Evolutionary conservation across 2,797 vertebrate species (phyloP), one percentile per base, ranked within the genome.

Genomic region (Dendrocincla tyrannina): DNA sequence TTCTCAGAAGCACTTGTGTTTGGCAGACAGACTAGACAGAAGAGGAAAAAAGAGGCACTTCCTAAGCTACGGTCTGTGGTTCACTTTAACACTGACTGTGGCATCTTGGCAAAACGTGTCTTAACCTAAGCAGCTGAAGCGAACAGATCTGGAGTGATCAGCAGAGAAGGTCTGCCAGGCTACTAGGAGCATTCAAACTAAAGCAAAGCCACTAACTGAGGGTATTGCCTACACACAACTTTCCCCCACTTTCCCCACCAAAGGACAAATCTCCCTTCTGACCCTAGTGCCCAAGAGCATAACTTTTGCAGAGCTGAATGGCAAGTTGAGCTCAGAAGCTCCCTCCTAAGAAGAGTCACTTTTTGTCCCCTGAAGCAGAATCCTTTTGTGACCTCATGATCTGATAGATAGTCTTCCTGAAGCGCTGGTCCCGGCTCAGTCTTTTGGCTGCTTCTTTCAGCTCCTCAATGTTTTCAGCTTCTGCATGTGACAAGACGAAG

Each of bases 391-490:
- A 97, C 44, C 97, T 95, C 94, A 99, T 98, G 96, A 99, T 99
- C 94, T 99, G 98, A 95, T 98, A 99, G 84, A 99, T 97, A 22
- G 98, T 98, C 92, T 99, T 98, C 73, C 99, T 98, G 97, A 99
- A 99, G 96, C 96, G 98, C 96, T 98, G 99, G 97, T 99, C 99
- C 9, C 97, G 97, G 88, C 98, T 99, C 85, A 99, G 97, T 42
- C 97, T 97, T 58, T 97, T 98, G 30, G 99, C 99, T 28, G 98
- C 98, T 82, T 99, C 98, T 95, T 98, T 98, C 93, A 99, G 97
- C 67, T 99, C 99, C 91, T 99, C 98, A 25, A 99, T 97, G 93
- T 97, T 98, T 93, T 97, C 93, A 66, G 96, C 96, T 33, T 99
- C 98, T 6, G 96, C 37, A 2, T 96, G 97, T 0, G 98, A 96